Evolutionary conservation across 2,797 vertebrate genomes (phyloP).

Genomic region (Meda fulgida): DNA sequence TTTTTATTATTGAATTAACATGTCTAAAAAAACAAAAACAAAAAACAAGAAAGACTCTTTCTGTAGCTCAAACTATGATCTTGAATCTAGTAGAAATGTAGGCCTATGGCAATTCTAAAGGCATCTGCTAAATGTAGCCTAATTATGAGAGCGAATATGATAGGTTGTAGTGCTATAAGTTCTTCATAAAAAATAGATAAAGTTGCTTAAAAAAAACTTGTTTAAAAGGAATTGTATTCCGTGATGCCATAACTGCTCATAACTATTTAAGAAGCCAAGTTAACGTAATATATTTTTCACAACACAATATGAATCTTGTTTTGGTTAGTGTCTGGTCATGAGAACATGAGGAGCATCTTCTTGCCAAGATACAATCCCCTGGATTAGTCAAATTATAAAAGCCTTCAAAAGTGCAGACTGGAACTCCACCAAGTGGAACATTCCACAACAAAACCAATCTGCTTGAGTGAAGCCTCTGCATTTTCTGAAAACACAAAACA

Average conservation of each 20-base stretch:
- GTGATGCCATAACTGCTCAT: background rate
- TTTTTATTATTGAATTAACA: background rate
- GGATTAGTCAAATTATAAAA: slow-evolving; percentile 47
- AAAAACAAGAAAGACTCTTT: background rate
- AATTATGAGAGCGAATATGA: background rate
- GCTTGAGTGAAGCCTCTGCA: slow-evolving; percentile 33
- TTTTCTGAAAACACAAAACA: slow-evolving; percentile 52
- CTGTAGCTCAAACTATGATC: background rate
- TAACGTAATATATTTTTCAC: background rate
- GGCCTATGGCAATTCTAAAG: background rate
- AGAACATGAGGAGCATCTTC: slow-evolving; percentile 8
- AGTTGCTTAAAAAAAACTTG: background rate
- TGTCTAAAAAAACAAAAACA: too few species aligned
- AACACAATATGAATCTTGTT: slow-evolving; percentile 2
- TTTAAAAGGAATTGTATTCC: background rate
- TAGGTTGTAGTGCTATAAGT: background rate
- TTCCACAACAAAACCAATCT: slow-evolving; percentile 50
- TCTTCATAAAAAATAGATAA: background rate
- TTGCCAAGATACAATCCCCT: slow-evolving; percentile 26
- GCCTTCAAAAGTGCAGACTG: slow-evolving; percentile 49
- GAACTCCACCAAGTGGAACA: slow-evolving; percentile 53
- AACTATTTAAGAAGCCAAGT: background rate
- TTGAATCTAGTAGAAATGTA: background rate
- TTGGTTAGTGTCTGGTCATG: slow-evolving; percentile 22
- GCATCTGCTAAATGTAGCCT: background rate